A percentile compares a stretch with the other conserved stretches of the same genome.
Evolutionary conservation across 2,797 vertebrate genomes (phyloP).

Genomic region (Cirrhinus molitorella): DNA sequence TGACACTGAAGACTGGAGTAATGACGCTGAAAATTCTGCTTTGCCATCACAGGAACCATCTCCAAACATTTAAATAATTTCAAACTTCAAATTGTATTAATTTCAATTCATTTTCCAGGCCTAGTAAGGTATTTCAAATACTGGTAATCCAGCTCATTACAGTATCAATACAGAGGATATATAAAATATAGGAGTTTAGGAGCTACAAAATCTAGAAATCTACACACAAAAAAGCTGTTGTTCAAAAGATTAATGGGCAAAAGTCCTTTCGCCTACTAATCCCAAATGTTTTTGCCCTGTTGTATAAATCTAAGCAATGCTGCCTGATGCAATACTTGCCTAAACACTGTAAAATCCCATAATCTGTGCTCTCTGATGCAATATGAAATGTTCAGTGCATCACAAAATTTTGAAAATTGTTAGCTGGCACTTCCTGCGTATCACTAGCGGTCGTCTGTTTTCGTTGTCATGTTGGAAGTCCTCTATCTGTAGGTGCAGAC

Average conservation of each 20-base stretch:
- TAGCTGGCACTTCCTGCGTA: slow-evolving; percentile 59
- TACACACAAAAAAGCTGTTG: slow-evolving; percentile 12
- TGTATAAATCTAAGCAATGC: slow-evolving; percentile 53
- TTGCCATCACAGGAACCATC: no score
- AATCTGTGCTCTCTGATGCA: slow-evolving; percentile 63
- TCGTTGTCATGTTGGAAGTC: slow-evolving; percentile 56
- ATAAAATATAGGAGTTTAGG: not conserved
- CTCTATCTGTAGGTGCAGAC: slow-evolving; percentile 59
- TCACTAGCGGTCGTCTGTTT: slow-evolving; percentile 54
- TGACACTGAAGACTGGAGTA: not conserved
- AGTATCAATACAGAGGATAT: not conserved
- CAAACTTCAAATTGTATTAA: not conserved
- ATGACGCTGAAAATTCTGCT: not conserved
- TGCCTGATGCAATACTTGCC: slow-evolving; percentile 59
- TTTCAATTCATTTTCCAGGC: not conserved
- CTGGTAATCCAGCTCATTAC: not conserved
- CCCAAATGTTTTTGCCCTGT: slow-evolving; percentile 34
- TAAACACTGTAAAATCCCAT: slow-evolving; percentile 62
- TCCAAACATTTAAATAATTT: not conserved
- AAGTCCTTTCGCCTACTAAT: slow-evolving; percentile 14
- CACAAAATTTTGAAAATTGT: slow-evolving; percentile 56
- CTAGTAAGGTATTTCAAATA: not conserved
- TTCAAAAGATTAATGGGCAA: slow-evolving; percentile 22
- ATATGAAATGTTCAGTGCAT: slow-evolving; percentile 58
- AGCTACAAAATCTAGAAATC: slow-evolving; percentile 10